Conservation (phyloP, 2,888 invertebrate genomes). For the Folsomia candida region DNA sequence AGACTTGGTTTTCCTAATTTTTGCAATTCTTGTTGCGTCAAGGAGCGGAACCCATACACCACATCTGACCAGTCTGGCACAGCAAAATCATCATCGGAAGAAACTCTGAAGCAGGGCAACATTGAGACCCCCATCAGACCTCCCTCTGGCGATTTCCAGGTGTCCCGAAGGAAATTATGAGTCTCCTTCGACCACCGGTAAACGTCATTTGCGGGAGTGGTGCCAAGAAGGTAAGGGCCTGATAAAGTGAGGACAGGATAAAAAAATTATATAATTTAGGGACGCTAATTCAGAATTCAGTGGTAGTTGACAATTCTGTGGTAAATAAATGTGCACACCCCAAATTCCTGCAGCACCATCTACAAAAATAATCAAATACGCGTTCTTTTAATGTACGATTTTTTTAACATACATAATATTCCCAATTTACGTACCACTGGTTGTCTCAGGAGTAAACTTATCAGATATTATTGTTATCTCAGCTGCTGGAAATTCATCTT, state of each 20-base stretch:
- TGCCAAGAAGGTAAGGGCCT: slow-evolving; percentile 62
- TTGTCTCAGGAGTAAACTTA: slow-evolving; percentile 69
- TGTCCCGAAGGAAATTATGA: slow-evolving; percentile 38
- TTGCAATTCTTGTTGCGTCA: slow-evolving; percentile 50
- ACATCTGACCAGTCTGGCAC: slow-evolving; percentile 52
- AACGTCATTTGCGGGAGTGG: slow-evolving; percentile 56
- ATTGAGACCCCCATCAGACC: slow-evolving; percentile 46
- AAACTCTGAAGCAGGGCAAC: slow-evolving; percentile 39
- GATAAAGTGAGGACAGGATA: no score
- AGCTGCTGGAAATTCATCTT: slow-evolving; percentile 59
- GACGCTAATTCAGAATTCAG: no score
- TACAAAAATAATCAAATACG: background rate
- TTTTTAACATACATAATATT: slow-evolving; percentile 53
- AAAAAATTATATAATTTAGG: no score
- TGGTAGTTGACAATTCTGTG: no score
- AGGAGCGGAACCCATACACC: slow-evolving; percentile 52
- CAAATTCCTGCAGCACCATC: slow-evolving; percentile 68
- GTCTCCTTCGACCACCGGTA: slow-evolving; percentile 41
- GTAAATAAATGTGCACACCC: no score
- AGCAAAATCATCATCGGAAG: slow-evolving; percentile 31
- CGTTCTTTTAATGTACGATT: background rate
- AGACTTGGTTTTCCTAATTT: slow-evolving; percentile 34
- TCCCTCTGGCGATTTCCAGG: slow-evolving; percentile 45
- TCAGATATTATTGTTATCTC: slow-evolving; percentile 66
- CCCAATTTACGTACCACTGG: slow-evolving; percentile 70